Evolutionary conservation across 2,797 vertebrate species (phyloP).

Genomic region (Sphenodon punctatus): DNA sequence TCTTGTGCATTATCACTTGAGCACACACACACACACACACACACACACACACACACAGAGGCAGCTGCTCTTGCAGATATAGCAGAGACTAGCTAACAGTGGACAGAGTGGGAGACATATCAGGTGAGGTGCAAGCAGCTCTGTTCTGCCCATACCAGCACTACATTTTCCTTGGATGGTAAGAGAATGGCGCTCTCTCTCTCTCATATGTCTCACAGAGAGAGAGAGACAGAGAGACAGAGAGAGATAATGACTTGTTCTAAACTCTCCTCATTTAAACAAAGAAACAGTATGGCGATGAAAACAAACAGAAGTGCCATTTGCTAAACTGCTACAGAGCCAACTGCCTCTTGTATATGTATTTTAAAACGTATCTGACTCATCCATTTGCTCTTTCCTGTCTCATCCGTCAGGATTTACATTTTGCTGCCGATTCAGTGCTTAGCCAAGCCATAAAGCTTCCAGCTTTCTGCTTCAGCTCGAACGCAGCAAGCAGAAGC

Average conservation of each 20-base stretch:
- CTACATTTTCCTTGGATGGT: no score
- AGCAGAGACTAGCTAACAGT: background rate
- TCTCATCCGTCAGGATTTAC: conserved; percentile 11
- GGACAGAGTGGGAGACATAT: background rate
- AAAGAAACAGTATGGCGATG: no score
- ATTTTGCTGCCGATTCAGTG: background rate
- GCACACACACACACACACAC: no score
- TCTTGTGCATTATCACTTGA: background rate
- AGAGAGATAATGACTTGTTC: no score
- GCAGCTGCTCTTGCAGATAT: background rate
- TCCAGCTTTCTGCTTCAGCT: conserved; percentile 10
- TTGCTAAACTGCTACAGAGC: conserved; percentile 27
- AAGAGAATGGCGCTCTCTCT: no score
- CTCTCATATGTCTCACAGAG: no score
- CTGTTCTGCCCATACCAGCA: background rate
- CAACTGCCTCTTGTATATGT: background rate
- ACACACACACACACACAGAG: no score
- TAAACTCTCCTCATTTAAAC: no score
- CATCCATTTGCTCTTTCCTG: background rate
- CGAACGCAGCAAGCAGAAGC: background rate
- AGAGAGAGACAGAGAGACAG: no score
- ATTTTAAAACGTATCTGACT: conserved; percentile 30
- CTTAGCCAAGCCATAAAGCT: conserved; percentile 12
- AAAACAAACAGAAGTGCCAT: conserved; percentile 18
- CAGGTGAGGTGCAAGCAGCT: conserved; percentile 28